A percentile compares a stretch with the other conserved stretches of the same genome.
These are phyloP conservation scores for Danaus melanippus DNA, from an alignment of 1,140 invertebrate species.

Conservation along the genomic window DNA sequence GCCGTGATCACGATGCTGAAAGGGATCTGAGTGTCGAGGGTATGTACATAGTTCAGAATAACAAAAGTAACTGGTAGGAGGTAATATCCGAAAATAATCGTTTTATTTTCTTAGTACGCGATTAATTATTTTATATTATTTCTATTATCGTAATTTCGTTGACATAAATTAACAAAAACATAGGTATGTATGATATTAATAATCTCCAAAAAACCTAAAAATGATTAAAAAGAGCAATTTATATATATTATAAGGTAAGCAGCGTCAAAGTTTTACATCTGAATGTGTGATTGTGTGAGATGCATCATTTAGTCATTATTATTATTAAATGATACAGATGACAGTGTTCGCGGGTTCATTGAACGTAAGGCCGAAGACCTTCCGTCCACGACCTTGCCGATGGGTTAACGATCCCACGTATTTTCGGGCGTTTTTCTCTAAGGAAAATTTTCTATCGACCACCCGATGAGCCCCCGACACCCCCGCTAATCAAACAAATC, in stretches of 20 bases:
- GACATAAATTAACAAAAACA: too few relatives aligned
- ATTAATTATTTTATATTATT: too few relatives aligned
- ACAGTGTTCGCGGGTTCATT: constrained; percentile 33
- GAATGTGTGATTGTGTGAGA: too few relatives aligned
- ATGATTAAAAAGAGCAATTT: constrained; percentile 14
- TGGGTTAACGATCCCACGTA: constrained; percentile 33
- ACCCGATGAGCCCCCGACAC: constrained; percentile 25
- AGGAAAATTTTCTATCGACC: constrained; percentile 50
- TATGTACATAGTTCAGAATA: too few relatives aligned
- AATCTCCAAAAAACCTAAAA: background rate
- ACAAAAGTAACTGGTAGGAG: too few relatives aligned
- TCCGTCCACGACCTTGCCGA: constrained; percentile 40
- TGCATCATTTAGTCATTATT: constrained; percentile 1
- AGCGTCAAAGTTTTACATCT: too few relatives aligned
- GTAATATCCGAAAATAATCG: too few relatives aligned
- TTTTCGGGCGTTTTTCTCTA: constrained; percentile 58
- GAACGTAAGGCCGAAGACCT: constrained; percentile 35
- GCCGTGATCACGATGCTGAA: too few relatives aligned
- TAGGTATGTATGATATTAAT: too few relatives aligned
- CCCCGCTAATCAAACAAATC: constrained; percentile 8
- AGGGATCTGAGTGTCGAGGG: too few relatives aligned
- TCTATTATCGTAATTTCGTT: too few relatives aligned
- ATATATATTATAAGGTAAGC: constrained; percentile 11
- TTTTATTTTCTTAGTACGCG: too few relatives aligned
- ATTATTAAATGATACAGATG: constrained; percentile 18